Evolutionary conservation across 2,888 invertebrate genomes (phyloP).

Genomic region (Hydraecia micacea): DNA sequence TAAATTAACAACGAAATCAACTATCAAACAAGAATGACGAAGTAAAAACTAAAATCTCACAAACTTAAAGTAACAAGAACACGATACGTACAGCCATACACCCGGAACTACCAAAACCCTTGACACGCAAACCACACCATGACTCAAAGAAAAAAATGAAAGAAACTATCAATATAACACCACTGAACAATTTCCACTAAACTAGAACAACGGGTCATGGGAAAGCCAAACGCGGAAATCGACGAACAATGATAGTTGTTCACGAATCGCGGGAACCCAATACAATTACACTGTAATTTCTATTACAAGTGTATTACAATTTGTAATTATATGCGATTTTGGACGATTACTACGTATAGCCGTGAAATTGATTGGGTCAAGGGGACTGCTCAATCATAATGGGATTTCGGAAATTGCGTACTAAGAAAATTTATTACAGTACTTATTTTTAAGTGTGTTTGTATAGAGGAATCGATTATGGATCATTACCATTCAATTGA

Average conservation of each 20-base stretch:
- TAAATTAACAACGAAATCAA: background rate
- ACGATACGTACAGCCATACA: conserved; percentile 17
- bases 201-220: conserved; percentile 77
- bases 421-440: conserved; percentile 33
- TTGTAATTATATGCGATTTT: conserved; percentile 57
- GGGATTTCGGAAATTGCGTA: conserved; percentile 24
- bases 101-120: conserved; percentile 58
- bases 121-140: conserved; percentile 52
- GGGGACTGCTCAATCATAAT: conserved; percentile 33
- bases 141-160: conserved; percentile 54
- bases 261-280: conserved; percentile 57
- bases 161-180: conserved; percentile 62
- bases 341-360: conserved; percentile 35
- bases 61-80: conserved; percentile 15
- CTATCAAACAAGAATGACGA: background rate
- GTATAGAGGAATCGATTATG: conserved; percentile 24
- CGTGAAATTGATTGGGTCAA: conserved; percentile 55
- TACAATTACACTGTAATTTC: conserved; percentile 63
- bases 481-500: conserved; percentile 1
- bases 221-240: conserved; percentile 76
- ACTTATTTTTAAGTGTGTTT: conserved; percentile 14
- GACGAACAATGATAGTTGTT: conserved; percentile 67
- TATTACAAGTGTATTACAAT: conserved; percentile 59
- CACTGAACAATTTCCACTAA: conserved; percentile 71
- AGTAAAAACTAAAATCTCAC: conserved; percentile 11